These are phyloP conservation scores for Apomyelois bistriatella DNA, from an alignment of 2,888 invertebrate genomes.

Conservation along the genomic window DNA sequence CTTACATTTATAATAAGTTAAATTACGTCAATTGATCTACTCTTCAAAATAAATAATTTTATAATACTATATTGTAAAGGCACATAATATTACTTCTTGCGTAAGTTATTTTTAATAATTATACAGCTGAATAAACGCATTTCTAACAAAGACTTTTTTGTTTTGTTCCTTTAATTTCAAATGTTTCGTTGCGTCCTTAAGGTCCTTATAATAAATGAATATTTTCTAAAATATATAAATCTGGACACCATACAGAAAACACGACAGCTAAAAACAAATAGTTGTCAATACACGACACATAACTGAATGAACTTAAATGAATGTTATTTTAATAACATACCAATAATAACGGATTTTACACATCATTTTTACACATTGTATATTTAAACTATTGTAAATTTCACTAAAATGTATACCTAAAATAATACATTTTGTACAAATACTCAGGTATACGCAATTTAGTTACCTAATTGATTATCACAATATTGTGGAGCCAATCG, in stretches of 20 bases:
- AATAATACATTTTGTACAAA: constrained; percentile 21
- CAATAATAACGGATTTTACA: neutral
- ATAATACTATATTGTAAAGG: neutral
- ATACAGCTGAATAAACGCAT: neutral
- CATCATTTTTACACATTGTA: neutral
- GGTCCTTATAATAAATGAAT: neutral
- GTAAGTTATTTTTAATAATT: neutral
- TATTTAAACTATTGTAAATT: constrained; percentile 15
- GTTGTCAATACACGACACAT: no score
- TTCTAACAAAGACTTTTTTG: no score
- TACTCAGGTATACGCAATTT: constrained; percentile 23
- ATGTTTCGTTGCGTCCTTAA: neutral
- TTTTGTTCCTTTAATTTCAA: no score
- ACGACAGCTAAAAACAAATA: neutral
- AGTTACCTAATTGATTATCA: constrained; percentile 40
- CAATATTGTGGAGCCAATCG: constrained; percentile 21
- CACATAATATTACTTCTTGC: neutral
- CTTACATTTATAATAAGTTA: neutral
- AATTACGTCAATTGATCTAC: neutral
- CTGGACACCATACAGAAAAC: neutral
- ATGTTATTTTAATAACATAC: neutral
- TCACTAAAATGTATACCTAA: constrained; percentile 13
- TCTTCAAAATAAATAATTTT: neutral
- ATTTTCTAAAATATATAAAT: neutral
- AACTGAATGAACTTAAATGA: no score